Evolutionary conservation across 2,888 invertebrate species (phyloP).

Genomic region (Axea sp.): DNA sequence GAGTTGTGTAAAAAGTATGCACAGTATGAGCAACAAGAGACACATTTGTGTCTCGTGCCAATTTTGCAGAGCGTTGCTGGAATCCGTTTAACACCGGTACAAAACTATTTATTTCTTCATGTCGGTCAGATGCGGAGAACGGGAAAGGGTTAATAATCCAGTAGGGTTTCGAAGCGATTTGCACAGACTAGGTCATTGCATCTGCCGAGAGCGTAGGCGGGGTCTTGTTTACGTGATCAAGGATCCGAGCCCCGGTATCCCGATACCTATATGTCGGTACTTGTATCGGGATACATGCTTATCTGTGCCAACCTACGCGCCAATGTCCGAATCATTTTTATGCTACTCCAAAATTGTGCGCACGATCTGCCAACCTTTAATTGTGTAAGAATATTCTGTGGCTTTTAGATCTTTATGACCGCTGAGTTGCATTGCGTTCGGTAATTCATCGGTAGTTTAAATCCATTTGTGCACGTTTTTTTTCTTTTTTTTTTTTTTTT

Average conservation of each 20-base stretch:
- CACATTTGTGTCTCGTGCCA: constrained; percentile 51
- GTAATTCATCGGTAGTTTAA: constrained; percentile 50
- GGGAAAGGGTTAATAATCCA: constrained; percentile 49
- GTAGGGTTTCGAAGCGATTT: constrained; percentile 29
- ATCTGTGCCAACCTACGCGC: constrained; percentile 53
- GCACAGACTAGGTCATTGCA: constrained; percentile 42
- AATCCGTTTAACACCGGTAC: constrained; percentile 43
- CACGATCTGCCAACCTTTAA: constrained; percentile 55
- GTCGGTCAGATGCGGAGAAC: constrained; percentile 46
- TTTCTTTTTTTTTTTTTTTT: too few species aligned
- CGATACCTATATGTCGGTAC: constrained; percentile 23
- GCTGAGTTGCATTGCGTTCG: constrained; percentile 30
- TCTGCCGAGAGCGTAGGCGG: constrained; percentile 48
- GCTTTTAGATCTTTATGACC: constrained; percentile 40
- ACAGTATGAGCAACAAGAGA: too few species aligned
- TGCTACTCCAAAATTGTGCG: constrained; percentile 43
- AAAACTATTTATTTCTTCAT: constrained; percentile 40
- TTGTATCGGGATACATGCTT: constrained; percentile 47
- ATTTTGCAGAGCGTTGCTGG: constrained; percentile 39
- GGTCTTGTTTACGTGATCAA: constrained; percentile 55
- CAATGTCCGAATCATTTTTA: constrained; percentile 52
- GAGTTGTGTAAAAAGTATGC: constrained; percentile 37
- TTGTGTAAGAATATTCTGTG: constrained; percentile 38
- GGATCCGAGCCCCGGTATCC: constrained; percentile 29
- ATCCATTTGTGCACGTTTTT: too few species aligned